A percentile compares a stretch with the other conserved stretches of the same genome.
Evolutionary conservation across 1,140 invertebrate species (phyloP).

Genomic region (Coenobita brevimanus): DNA sequence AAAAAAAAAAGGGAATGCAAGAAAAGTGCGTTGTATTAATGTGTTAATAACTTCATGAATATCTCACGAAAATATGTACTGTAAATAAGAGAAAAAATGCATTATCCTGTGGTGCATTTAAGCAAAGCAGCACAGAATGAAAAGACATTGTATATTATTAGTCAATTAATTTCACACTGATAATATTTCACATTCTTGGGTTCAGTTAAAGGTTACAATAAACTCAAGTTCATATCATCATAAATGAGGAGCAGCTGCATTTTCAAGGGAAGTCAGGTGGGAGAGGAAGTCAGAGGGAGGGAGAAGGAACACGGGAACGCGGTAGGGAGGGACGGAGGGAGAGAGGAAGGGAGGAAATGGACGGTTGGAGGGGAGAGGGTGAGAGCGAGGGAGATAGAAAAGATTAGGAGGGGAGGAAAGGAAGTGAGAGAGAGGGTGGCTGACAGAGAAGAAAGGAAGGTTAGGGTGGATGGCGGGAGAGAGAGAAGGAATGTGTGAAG

Average conservation of each 20-base stretch:
- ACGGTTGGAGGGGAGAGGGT: neutral
- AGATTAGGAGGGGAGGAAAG: neutral
- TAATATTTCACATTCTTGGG: too few species aligned
- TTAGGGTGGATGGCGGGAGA: conserved; percentile 20
- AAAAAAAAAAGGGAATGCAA: too few species aligned
- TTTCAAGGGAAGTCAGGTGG: neutral
- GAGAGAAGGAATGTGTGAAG: too few species aligned
- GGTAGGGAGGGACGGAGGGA: neutral
- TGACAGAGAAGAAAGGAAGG: conserved; percentile 2
- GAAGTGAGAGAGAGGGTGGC: neutral
- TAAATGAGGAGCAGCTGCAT: neutral
- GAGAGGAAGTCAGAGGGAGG: neutral
- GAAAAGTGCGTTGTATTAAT: too few species aligned
- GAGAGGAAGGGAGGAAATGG: neutral
- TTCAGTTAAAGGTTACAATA: neutral
- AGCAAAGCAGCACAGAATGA: too few species aligned
- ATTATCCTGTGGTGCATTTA: too few species aligned
- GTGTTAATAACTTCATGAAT: too few species aligned
- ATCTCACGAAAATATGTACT: too few species aligned
- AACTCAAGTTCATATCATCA: neutral
- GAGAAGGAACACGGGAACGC: neutral
- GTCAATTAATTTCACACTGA: too few species aligned
- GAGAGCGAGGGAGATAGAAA: conserved; percentile 11
- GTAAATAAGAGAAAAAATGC: too few species aligned
- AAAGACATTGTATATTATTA: too few species aligned